Base-by-base conservation (phyloP, 2,888 invertebrate species). In the Euzophera pinguis region DNA sequence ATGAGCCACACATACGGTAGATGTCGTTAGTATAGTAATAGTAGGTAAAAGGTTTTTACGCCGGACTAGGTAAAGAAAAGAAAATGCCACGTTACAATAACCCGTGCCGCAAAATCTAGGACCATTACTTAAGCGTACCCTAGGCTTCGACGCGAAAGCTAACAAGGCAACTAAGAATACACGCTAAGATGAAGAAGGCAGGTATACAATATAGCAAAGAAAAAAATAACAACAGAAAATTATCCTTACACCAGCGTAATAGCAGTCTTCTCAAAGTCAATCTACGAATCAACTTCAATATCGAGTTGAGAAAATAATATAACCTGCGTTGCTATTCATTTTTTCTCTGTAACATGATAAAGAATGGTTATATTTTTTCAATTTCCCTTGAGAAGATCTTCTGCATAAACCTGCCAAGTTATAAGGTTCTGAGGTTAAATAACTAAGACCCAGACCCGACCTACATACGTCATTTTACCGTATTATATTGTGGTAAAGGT, bases 381-480 rank as follows among this genome's bases (percentile, higher is more conserved):
- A 45, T 45, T 45, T 45, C 45, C 45, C 32, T 45, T 45, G 45
- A 45, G 45, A 10, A 45, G 45, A 32, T 32, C 32, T 34, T 45
- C 10, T 13, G 45, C 29, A 45, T 45, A 45, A 45, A 45, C 45
- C 45, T 45, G 45, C 45, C 14, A 45, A 45, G 45, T 45, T 45
- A 45, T 34, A 32, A 22, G 16, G 45, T 45, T 14, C 16, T n/a
- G 45, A 16, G 45, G 32, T 14, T 45, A 45, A 45, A 45, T 45
- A 13, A 45, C 32, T 45, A 14, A 45, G 32, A 13, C 29, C 12
- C 13, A 45, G 29, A 45, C 45, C 27, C 32, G 32, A 32, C 45
- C 32, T 32, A 32, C 32, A 34, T 45, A 45, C 32, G 14, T 45
- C 45, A 45, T 45, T 45, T 45, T 34, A 9, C 32, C 45, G 45